Percentiles rank a stretch among this genome's conserved stretches.
Evolutionary conservation across 2,113 vertebrate genomes (phyloP).

Genomic region (Acanthisitta chloris): DNA sequence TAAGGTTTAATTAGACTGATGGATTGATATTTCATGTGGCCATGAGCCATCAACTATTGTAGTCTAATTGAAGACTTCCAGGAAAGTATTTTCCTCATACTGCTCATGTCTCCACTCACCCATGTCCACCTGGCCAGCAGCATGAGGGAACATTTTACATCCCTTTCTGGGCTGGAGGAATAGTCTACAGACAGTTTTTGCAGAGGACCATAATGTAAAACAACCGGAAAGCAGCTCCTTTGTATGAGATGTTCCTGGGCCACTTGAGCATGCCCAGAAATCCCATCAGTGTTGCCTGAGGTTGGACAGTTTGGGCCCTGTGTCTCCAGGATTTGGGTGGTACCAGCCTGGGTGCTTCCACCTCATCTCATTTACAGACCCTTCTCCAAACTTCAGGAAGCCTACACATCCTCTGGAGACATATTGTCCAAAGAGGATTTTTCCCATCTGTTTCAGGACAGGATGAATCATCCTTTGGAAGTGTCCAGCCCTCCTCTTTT

Average conservation of each 20-base stretch:
- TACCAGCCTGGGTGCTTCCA: neutral
- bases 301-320: neutral
- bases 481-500: neutral
- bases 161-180: neutral
- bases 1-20: neutral
- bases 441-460: neutral
- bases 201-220: neutral
- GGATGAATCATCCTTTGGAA: neutral
- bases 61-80: neutral
- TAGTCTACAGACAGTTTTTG: neutral
- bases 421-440: neutral
- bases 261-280: neutral
- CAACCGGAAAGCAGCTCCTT: neutral
- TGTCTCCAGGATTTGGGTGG: neutral
- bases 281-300: neutral
- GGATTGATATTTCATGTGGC: neutral
- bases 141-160: accelerated
- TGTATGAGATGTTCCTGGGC: neutral
- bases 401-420: neutral
- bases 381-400: neutral
- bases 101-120: neutral
- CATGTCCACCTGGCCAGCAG: neutral
- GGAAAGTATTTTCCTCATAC: neutral
- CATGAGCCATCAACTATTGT: neutral
- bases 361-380: neutral